These are phyloP conservation scores for Drosophila ficusphila DNA, from an alignment of 1,140 invertebrate genomes.

Conservation along the genomic window DNA sequence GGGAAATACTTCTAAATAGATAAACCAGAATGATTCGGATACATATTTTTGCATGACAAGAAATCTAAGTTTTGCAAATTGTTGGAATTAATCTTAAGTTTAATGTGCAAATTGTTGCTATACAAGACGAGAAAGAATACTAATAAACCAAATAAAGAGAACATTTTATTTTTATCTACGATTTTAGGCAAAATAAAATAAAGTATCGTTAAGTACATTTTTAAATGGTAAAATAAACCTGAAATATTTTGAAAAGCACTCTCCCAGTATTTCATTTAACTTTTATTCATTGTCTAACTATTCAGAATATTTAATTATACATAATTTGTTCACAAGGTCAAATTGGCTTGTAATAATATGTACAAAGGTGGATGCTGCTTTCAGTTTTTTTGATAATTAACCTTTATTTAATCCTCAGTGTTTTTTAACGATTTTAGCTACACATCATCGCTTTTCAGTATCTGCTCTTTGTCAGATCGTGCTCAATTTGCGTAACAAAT, in stretches of 20 bases:
- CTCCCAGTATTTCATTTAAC: no score
- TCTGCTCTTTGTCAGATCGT: constrained; percentile 13
- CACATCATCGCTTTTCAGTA: constrained; percentile 4
- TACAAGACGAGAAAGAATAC: constrained; percentile 2
- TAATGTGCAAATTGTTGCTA: constrained; percentile 42
- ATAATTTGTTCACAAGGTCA: no score
- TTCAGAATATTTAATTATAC: background rate
- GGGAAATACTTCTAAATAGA: constrained; percentile 4
- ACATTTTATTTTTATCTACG: constrained; percentile 43
- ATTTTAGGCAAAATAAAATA: constrained; percentile 41
- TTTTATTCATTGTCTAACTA: no score
- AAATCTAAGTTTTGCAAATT: constrained; percentile 25
- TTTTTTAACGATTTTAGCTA: constrained; percentile 3
- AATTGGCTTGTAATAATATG: background rate
- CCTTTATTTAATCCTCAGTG: background rate
- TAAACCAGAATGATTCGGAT: constrained; percentile 1
- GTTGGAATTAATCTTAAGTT: constrained; percentile 11
- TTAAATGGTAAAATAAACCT: constrained; percentile 63
- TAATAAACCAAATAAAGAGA: constrained; percentile 16
- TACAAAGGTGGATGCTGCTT: background rate
- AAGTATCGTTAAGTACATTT: constrained; percentile 46
- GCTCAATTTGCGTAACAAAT: constrained; percentile 61
- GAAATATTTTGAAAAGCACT: constrained; percentile 49
- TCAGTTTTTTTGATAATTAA: background rate
- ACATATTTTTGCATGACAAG: constrained; percentile 41